Percentiles rank a stretch among this genome's conserved stretches.
Evolutionary conservation across 2,888 invertebrate species (phyloP).

Genomic region (Sipha maydis): DNA sequence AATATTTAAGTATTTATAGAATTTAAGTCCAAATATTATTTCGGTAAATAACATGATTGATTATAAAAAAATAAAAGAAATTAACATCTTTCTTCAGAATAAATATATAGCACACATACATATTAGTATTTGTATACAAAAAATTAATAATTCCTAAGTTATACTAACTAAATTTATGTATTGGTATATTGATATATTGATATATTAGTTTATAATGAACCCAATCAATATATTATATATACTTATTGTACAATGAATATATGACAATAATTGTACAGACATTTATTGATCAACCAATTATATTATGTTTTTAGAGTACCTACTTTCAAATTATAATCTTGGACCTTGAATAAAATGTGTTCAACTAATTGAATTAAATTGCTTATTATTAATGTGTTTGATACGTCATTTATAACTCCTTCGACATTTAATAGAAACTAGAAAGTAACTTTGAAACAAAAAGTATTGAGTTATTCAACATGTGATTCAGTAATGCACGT

Average conservation of each 20-base stretch:
- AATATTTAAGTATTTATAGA: too few species aligned
- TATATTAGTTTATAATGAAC: slow-evolving; percentile 14
- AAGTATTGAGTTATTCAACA: too few species aligned
- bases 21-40: not conserved
- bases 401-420: not conserved
- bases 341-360: not conserved
- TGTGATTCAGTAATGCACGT: too few species aligned
- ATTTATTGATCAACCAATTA: not conserved
- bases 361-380: not conserved
- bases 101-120: not conserved
- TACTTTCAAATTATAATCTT: slow-evolving; percentile 27
- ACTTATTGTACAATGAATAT: not conserved
- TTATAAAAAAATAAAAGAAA: not conserved
- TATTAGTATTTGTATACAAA: not conserved
- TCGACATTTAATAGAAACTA: not conserved
- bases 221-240: not conserved
- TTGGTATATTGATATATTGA: too few species aligned
- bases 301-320: slow-evolving; percentile 21
- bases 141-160: not conserved
- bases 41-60: too few species aligned
- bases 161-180: slow-evolving; percentile 14
- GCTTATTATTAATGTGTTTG: not conserved
- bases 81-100: not conserved
- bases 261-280: not conserved
- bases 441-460: not conserved